These are phyloP conservation scores for Stenopsyche tienmushanensis DNA, from an alignment of 1,140 invertebrate species.

Conservation along the genomic window DNA sequence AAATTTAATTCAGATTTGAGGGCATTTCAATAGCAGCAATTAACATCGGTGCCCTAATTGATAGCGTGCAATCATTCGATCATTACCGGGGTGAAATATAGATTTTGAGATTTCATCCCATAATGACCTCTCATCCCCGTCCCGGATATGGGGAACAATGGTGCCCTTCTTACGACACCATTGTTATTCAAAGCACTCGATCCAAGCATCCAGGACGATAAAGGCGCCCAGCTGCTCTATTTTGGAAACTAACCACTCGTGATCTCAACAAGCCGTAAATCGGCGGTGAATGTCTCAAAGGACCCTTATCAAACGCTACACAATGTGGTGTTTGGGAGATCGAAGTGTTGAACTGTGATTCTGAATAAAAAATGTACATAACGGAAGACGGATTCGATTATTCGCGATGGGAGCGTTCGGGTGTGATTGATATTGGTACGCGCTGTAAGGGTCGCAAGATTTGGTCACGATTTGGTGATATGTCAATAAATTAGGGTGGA, in stretches of 20 bases:
- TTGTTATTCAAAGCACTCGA: constrained; percentile 5
- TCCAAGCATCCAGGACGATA: not conserved
- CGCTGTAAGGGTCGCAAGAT: too few relatives aligned
- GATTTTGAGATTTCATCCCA: too few relatives aligned
- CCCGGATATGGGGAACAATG: not conserved
- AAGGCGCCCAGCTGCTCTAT: constrained; percentile 36
- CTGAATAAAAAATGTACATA: constrained; percentile 8
- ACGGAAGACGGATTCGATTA: constrained; percentile 36
- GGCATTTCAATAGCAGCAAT: too few relatives aligned
- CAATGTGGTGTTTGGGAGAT: constrained; percentile 18
- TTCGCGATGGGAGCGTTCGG: constrained; percentile 17
- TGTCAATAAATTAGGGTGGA: too few relatives aligned
- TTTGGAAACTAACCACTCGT: constrained; percentile 33
- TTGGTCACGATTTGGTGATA: too few relatives aligned
- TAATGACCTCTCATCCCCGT: too few relatives aligned
- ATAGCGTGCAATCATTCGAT: too few relatives aligned
- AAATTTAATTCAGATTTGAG: too few relatives aligned
- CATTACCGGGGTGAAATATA: too few relatives aligned
- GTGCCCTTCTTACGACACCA: not conserved
- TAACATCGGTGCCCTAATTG: too few relatives aligned
- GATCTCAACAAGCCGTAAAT: constrained; percentile 35
- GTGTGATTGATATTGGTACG: constrained; percentile 24
- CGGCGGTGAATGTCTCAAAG: constrained; percentile 27
- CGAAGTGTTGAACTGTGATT: constrained; percentile 13
- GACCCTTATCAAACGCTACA: constrained; percentile 35